A percentile compares a stretch with the other conserved stretches of the same genome.
Conservation (phyloP, 2,113 vertebrate species). For the Gambusia holbrooki region DNA sequence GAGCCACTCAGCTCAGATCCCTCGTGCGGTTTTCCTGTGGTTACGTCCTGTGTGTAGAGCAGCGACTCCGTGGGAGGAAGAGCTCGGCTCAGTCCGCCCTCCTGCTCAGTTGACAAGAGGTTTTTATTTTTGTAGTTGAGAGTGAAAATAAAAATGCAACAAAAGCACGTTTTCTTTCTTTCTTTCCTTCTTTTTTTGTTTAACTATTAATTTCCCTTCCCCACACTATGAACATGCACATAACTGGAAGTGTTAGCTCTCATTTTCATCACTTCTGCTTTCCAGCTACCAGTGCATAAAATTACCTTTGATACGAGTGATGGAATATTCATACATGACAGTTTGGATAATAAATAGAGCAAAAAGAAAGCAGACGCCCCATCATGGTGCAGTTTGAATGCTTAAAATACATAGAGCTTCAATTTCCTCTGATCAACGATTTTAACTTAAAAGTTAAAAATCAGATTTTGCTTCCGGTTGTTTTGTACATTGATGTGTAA, state of each 20-base stretch:
- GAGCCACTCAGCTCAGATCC: background rate
- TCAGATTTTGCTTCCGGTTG: too few relatives aligned
- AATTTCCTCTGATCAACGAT: background rate
- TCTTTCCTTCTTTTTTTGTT: too few relatives aligned
- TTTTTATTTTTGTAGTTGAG: background rate
- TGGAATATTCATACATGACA: too few relatives aligned
- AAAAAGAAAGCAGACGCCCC: too few relatives aligned
- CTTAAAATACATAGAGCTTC: background rate
- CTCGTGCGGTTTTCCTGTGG: constrained; percentile 56
- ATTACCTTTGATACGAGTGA: too few relatives aligned
- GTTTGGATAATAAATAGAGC: too few relatives aligned
- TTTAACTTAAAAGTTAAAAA: background rate
- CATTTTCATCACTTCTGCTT: background rate
- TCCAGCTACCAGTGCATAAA: background rate
- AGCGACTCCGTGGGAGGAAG: constrained; percentile 36
- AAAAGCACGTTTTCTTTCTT: background rate
- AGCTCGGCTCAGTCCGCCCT: constrained; percentile 10
- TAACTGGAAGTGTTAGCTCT: background rate
- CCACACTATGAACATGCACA: background rate
- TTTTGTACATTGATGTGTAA: background rate
- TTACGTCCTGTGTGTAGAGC: constrained; percentile 25
- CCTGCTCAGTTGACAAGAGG: background rate
- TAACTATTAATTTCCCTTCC: background rate
- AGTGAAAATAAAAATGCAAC: background rate
- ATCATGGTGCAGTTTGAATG: background rate